These are phyloP conservation scores for Myanophis thanlyinensis DNA, from an alignment of 2,113 vertebrate genomes.

Conservation along the genomic window DNA sequence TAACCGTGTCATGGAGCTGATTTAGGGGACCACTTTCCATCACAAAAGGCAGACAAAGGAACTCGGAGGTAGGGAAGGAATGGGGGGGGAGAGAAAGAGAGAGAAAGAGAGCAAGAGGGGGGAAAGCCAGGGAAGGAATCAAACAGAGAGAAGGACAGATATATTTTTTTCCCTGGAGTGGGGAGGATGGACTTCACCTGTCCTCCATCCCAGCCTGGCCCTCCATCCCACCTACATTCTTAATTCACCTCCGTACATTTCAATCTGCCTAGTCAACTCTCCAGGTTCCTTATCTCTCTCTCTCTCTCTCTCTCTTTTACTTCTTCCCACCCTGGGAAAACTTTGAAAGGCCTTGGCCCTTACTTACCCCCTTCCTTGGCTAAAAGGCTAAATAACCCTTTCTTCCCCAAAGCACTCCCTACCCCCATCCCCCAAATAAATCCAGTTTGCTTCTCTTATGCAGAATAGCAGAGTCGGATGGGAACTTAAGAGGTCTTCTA, in stretches of 20 bases:
- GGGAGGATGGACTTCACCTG: background rate
- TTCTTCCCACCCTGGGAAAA: no score
- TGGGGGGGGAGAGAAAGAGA: conserved; percentile 9
- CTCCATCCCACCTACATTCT: background rate
- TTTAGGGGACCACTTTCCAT: conserved; percentile 78
- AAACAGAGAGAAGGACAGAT: conserved; percentile 35
- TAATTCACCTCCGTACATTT: background rate
- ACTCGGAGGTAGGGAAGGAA: conserved; percentile 59
- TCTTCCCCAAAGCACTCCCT: background rate
- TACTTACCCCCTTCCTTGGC: background rate
- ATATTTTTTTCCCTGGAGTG: conserved; percentile 6
- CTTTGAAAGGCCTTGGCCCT: background rate
- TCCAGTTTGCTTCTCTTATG: background rate
- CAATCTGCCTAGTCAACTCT: background rate
- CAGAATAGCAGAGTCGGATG: no score
- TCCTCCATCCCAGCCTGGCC: background rate
- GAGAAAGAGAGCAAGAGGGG: background rate
- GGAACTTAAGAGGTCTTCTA: no score
- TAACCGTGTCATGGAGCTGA: conserved; percentile 77
- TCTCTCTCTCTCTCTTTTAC: background rate
- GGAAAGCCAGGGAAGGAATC: conserved; percentile 36
- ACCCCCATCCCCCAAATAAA: background rate
- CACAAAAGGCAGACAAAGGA: conserved; percentile 77
- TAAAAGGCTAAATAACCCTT: background rate
- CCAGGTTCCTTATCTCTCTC: background rate